phyloP scores from a whole-genome alignment of 2,888 invertebrate species.

The Cynaeus angustus region DNA sequence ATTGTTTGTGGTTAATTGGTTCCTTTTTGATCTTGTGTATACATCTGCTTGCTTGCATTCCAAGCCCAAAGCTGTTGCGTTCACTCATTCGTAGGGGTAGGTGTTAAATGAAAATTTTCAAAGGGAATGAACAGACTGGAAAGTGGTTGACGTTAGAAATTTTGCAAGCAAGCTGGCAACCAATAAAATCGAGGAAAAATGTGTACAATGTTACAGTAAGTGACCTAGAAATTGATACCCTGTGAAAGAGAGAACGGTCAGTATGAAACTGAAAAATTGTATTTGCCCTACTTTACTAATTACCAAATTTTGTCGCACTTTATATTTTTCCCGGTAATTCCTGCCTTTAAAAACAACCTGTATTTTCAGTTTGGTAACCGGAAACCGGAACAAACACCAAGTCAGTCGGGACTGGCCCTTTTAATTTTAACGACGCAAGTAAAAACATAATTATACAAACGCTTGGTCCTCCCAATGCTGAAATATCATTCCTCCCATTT shows the following conservation, averaged over 20 bases:
- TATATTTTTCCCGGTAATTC: too few relatives aligned
- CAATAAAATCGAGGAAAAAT: too few relatives aligned
- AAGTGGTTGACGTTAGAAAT: conserved; percentile 6
- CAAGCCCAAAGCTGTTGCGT: conserved; percentile 14
- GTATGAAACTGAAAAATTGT: too few relatives aligned
- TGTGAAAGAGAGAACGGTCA: too few relatives aligned
- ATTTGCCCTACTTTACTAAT: too few relatives aligned
- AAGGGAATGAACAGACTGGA: conserved; percentile 5
- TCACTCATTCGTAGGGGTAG: neutral
- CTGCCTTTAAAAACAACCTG: conserved; percentile 17
- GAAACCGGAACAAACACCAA: conserved; percentile 18
- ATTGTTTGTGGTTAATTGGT: conserved; percentile 10
- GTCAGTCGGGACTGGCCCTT: conserved; percentile 15
- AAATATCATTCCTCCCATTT: conserved; percentile 31
- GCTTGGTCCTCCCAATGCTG: conserved; percentile 13
- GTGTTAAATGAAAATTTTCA: conserved; percentile 24
- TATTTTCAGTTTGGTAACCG: conserved; percentile 14
- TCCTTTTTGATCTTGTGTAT: neutral
- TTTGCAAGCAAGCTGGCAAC: neutral
- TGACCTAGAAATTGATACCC: too few relatives aligned
- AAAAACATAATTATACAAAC: conserved; percentile 18
- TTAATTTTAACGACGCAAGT: conserved; percentile 18
- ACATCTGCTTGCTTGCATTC: neutral
- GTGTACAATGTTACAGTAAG: too few relatives aligned
- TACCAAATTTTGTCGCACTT: too few relatives aligned